Evolutionary conservation across 1,140 invertebrate species (phyloP).

Genomic region (Triops longicaudatus): DNA sequence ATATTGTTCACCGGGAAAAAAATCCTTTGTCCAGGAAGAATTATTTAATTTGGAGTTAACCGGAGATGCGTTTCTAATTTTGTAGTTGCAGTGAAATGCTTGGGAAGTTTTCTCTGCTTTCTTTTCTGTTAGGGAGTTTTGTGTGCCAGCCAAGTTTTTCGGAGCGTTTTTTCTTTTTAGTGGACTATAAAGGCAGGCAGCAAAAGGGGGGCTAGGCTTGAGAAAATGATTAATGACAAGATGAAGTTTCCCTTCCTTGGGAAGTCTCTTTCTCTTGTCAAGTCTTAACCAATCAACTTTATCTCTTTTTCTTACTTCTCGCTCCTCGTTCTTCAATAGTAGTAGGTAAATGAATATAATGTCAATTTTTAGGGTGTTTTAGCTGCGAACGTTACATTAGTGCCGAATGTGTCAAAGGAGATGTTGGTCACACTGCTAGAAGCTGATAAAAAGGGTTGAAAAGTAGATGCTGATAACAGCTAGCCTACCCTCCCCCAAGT

Average conservation of each 20-base stretch:
- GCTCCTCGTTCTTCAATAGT: too few relatives aligned
- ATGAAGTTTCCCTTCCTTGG: neutral
- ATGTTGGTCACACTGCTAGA: neutral
- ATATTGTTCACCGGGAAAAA: too few relatives aligned
- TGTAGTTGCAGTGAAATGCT: neutral
- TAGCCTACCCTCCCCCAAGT: neutral
- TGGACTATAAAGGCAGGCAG: neutral
- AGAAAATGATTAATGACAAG: slow-evolving; percentile 1
- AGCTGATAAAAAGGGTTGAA: neutral
- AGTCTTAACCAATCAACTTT: slow-evolving; percentile 15
- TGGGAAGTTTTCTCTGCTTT: too few relatives aligned
- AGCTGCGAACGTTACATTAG: too few relatives aligned
- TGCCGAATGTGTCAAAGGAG: too few relatives aligned
- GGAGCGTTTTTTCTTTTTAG: neutral
- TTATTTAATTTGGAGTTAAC: too few relatives aligned
- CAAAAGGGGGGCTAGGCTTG: neutral
- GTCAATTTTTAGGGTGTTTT: too few relatives aligned
- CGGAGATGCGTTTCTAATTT: neutral
- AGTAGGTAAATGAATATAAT: too few relatives aligned
- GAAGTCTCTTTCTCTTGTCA: slow-evolving; percentile 2
- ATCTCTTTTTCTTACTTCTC: neutral
- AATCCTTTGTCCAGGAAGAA: too few relatives aligned
- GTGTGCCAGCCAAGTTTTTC: neutral
- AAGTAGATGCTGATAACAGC: too few relatives aligned
- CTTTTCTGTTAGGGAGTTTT: neutral